A percentile compares a stretch with the other conserved stretches of the same genome.
These are phyloP conservation scores for Grallaria varia DNA, from an alignment of 2,113 vertebrate genomes.

Conservation along the genomic window DNA sequence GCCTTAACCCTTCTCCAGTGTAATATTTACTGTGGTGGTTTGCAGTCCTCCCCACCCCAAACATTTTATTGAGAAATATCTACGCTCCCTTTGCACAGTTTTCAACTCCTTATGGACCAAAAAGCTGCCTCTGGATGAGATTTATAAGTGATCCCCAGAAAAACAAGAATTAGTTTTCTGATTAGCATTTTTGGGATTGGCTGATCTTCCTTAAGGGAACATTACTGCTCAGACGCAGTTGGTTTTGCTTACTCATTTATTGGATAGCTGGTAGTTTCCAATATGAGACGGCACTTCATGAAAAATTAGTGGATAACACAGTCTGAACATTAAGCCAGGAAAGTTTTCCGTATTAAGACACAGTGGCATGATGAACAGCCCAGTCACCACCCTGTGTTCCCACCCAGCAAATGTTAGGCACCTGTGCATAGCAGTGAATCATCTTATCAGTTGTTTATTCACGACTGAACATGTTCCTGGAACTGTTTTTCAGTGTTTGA, in stretches of 20 bases:
- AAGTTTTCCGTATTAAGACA: constrained; percentile 3
- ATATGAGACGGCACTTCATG: not conserved
- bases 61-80: rapidly evolving
- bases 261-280: constrained; percentile 11
- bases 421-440: constrained; percentile 53
- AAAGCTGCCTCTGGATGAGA: not conserved
- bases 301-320: not conserved
- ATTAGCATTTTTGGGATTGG: not conserved
- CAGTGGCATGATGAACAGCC: constrained; percentile 34
- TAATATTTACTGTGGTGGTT: not conserved
- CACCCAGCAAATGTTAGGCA: constrained; percentile 58
- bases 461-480: not conserved
- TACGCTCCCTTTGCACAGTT: rapidly evolving
- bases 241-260: constrained; percentile 32
- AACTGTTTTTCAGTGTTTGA: not conserved
- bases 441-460: constrained; percentile 34
- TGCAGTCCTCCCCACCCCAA: not conserved
- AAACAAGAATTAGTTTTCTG: not conserved
- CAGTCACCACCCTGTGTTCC: constrained; percentile 34
- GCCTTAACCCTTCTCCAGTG: not conserved
- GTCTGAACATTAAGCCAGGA: not conserved
- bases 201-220: not conserved
- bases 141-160: not conserved
- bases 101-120: not conserved
- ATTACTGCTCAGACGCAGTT: not conserved